Percentiles rank a stretch among this genome's conserved stretches.
Evolutionary conservation across 2,888 invertebrate species (phyloP).

Genomic region (Hydrotaea diabolus): DNA sequence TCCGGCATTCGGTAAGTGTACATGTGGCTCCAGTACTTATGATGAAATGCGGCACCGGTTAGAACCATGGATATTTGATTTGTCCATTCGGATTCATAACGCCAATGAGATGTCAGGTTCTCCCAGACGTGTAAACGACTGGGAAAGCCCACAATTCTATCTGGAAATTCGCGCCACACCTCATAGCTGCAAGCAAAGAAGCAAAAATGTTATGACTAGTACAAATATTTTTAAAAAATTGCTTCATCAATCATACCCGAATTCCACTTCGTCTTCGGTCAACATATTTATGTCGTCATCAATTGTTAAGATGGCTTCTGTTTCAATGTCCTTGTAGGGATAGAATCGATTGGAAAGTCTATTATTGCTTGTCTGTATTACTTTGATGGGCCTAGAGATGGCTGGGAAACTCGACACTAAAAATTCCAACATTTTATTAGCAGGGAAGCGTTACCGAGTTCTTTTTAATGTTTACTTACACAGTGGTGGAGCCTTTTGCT

Average conservation of each 20-base stretch:
- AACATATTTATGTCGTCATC: conserved; percentile 98
- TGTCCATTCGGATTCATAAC: conserved; percentile 98
- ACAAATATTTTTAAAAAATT: not conserved
- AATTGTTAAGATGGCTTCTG: conserved; percentile 96
- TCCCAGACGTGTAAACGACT: conserved; percentile 97
- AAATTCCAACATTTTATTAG: conserved; percentile 73
- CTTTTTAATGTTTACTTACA: conserved; percentile 82
- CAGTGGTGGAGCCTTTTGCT: conserved; percentile 92
- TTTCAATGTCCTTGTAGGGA: conserved; percentile 97
- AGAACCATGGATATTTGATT: conserved; percentile 97
- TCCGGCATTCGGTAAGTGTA: conserved; percentile 94
- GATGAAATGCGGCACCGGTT: conserved; percentile 98
- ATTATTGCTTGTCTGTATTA: conserved; percentile 94
- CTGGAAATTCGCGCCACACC: conserved; percentile 98
- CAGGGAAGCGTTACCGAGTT: not conserved
- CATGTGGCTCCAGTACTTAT: conserved; percentile 97
- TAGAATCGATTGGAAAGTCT: conserved; percentile 97
- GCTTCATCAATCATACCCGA: conserved; percentile 86
- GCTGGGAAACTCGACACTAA: conserved; percentile 93
- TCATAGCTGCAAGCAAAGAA: conserved; percentile 82
- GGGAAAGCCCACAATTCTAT: conserved; percentile 97
- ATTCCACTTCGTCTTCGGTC: conserved; percentile 97
- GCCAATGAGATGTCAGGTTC: conserved; percentile 91
- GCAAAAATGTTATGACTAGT: not conserved
- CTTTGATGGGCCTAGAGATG: conserved; percentile 92